Base-by-base conservation (phyloP, 2,797 vertebrate genomes). In the Benthosema pterotum region DNA sequence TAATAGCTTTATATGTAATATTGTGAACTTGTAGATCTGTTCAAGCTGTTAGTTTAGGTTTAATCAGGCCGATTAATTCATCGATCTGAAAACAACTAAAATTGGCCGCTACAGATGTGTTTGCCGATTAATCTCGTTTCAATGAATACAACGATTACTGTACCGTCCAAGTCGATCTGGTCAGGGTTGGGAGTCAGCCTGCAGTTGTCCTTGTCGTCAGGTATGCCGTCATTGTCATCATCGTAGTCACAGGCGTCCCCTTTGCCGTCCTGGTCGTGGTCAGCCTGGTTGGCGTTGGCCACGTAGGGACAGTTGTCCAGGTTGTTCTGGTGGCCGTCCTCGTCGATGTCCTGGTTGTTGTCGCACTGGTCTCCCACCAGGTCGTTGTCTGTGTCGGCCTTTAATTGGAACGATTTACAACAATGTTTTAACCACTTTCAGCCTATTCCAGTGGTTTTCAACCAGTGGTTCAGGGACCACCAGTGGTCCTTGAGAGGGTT, bases 251-350 rank as follows among this genome's bases (percentile, higher is more conserved):
- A 99, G 16, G 95, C 96, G 4, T 99, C 98, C 0, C 98, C 98
- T 90, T 94, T 93, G 11, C 97, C 96, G 0, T 99, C 98, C 2
- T 94, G 92, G 80, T 99, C 98, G 0, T 99, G 98, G 84, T 99
- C 98, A 0, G 95, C 96, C 86, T 99, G 98, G 80, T 97, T 99
- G 80, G 98, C 88, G 0, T 99, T 99, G 71, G 98, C 89, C 59
- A 99, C 90, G 60, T 98, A 99, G 5, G 98, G 98, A 64, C 98
- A 99, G 79, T 99, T 99, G 88, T 99, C 98, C 75, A 97, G 91
- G 81, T 96, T 99, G 90, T 99, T 99, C 88, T 99, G 98, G 87
- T 99, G 94, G 1, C 98, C 97, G 0, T 99, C 98, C 42, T 98
- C 97, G 28, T 99, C 98, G 2, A 99, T 96, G 86, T 99, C 98